A percentile compares a stretch with the other conserved stretches of the same genome.
These are phyloP conservation scores for Nesometra sesokonis DNA, from an alignment of 35 echinoderm and acorn worm species.

Conservation along the genomic window DNA sequence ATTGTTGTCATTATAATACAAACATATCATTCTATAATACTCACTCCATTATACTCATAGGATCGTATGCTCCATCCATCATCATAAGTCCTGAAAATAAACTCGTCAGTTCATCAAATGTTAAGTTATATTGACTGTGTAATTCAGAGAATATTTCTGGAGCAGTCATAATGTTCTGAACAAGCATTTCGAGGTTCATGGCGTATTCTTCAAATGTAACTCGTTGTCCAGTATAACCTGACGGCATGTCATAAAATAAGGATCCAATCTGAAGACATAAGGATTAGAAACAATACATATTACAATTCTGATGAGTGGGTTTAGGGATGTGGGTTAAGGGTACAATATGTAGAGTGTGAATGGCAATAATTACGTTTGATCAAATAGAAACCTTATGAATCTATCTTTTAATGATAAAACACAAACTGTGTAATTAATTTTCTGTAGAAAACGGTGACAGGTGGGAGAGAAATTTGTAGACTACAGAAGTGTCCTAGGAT, in stretches of 20 bases:
- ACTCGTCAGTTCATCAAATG: background rate
- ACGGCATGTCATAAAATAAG: background rate
- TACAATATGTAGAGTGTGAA: too few species aligned
- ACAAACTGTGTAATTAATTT: too few species aligned
- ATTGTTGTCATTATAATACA: too few species aligned
- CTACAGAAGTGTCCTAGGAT: too few species aligned
- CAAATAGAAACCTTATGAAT: too few species aligned
- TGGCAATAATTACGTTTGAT: too few species aligned
- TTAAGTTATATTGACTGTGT: background rate
- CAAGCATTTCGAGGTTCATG: background rate
- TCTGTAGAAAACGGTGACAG: too few species aligned
- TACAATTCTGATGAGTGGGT: too few species aligned
- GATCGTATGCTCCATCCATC: background rate
- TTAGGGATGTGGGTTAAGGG: too few species aligned
- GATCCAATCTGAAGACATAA: background rate
- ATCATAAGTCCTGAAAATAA: background rate
- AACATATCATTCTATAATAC: background rate
- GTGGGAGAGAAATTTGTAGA: too few species aligned
- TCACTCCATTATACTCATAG: background rate
- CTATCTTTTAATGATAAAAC: too few species aligned
- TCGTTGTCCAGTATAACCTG: background rate
- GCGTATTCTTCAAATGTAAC: background rate
- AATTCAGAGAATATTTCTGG: background rate
- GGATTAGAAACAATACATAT: too few species aligned
- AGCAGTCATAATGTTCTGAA: background rate